Conservation (phyloP, 2,797 vertebrate genomes). For the Cyclura pinguis region DNA sequence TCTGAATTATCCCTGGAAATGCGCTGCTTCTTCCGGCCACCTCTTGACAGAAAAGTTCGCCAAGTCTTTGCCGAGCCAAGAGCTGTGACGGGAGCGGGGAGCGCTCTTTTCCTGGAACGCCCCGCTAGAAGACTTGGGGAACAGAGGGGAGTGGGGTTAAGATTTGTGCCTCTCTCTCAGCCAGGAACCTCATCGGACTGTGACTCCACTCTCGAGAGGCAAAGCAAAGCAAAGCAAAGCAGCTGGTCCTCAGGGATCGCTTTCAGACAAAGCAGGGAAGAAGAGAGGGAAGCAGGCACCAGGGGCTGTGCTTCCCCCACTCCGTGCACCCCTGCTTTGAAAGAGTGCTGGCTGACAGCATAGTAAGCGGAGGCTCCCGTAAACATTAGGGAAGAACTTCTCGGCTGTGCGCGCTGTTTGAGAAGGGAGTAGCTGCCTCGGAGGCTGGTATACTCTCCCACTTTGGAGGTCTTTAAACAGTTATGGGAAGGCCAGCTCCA, state of each 20-base stretch:
- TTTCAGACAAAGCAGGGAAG: no score
- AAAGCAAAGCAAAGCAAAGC: not conserved
- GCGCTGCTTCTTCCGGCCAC: conserved; percentile 60
- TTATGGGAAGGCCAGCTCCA: no score
- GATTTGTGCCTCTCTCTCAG: not conserved
- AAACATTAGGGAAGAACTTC: not conserved
- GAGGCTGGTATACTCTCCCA: not conserved
- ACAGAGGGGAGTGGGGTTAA: not conserved
- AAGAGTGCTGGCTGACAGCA: not conserved
- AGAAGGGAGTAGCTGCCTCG: not conserved
- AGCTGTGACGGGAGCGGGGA: no score
- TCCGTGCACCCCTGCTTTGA: not conserved
- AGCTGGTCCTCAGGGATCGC: not conserved
- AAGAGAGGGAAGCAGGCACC: not conserved
- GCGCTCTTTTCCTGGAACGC: no score
- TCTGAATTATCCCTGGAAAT: conserved; percentile 52
- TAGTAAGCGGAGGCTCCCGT: no score
- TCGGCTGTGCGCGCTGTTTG: no score
- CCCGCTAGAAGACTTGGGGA: no score
- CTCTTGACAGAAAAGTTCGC: not conserved
- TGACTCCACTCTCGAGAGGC: not conserved
- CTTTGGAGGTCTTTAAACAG: no score
- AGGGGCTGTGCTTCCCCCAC: not conserved
- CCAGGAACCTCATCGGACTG: not conserved
- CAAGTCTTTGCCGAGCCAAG: no score